Percentiles rank a stretch among this genome's conserved stretches.
Conservation (phyloP, 2,797 vertebrate genomes). For the Micromesistius poutassou region DNA sequence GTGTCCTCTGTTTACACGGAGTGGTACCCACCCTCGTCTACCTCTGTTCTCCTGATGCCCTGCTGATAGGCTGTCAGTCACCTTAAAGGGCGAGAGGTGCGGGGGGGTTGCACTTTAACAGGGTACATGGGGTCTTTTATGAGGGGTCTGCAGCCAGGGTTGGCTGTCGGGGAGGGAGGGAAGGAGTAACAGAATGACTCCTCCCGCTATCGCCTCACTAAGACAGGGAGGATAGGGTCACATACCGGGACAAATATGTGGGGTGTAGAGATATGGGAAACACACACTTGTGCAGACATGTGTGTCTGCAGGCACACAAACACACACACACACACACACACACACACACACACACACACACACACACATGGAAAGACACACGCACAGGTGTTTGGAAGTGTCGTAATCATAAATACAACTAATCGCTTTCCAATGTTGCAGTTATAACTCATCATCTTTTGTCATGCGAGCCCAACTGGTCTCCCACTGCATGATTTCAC, state of each 20-base stretch:
- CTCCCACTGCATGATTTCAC: slow-evolving; percentile 31
- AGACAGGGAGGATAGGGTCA: slow-evolving; percentile 11
- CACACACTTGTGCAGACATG: slow-evolving; percentile 2
- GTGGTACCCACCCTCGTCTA: slow-evolving; percentile 39
- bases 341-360: neutral
- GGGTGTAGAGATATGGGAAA: neutral
- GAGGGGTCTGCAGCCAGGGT: neutral
- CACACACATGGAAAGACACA: neutral
- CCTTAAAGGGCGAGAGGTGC: slow-evolving; percentile 33
- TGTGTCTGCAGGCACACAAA: slow-evolving; percentile 2
- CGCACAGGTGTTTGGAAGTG: neutral
- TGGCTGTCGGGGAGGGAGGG: slow-evolving; percentile 14
- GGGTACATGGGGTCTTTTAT: neutral
- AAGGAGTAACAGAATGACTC: slow-evolving; percentile 24
- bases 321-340: neutral
- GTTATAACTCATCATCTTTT: neutral
- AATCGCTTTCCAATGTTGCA: neutral
- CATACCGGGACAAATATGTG: neutral
- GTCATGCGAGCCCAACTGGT: neutral
- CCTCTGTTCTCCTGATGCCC: slow-evolving; percentile 51
- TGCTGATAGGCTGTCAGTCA: slow-evolving; percentile 52
- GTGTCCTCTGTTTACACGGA: slow-evolving; percentile 53
- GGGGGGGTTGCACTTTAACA: neutral
- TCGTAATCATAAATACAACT: neutral
- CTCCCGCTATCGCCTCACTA: slow-evolving; percentile 12